These are phyloP conservation scores for Odontamblyopus lacepedii DNA, from an alignment of 2,797 vertebrate species.

Conservation along the genomic window DNA sequence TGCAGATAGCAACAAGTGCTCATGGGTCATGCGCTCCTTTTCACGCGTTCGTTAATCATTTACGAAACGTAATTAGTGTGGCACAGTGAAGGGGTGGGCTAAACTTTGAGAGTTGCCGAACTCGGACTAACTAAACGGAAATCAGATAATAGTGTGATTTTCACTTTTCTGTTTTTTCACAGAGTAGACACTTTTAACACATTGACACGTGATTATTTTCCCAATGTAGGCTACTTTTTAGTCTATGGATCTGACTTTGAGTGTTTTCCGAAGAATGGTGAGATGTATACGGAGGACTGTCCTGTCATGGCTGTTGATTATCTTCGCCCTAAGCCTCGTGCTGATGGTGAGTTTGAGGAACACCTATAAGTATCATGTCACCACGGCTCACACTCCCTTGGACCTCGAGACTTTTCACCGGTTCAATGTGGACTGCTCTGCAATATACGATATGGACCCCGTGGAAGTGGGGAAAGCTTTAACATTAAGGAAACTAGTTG, in stretches of 20 bases:
- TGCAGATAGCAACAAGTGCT: background rate
- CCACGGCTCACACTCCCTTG: background rate
- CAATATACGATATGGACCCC: conserved; percentile 70
- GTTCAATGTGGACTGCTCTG: conserved; percentile 64
- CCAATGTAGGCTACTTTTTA: background rate
- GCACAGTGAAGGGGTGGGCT: background rate
- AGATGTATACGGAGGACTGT: conserved; percentile 56
- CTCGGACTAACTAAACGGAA: background rate
- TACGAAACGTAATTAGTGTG: background rate
- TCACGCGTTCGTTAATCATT: background rate
- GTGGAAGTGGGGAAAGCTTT: conserved; percentile 65
- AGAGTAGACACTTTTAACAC: background rate
- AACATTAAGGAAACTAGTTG: conserved; percentile 12
- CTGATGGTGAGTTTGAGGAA: conserved; percentile 55
- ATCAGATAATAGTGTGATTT: background rate
- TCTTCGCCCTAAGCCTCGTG: conserved; percentile 77
- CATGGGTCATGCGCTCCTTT: background rate
- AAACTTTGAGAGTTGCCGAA: background rate
- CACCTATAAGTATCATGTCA: conserved; percentile 64
- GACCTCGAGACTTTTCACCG: conserved; percentile 52
- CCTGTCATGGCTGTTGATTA: conserved; percentile 56
- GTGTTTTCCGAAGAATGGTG: conserved; percentile 13
- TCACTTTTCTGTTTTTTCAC: background rate
- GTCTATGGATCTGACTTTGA: background rate
- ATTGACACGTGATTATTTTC: background rate